Percentiles rank a stretch among this genome's conserved stretches.
Evolutionary conservation across 2,888 invertebrate genomes (phyloP).

Genomic region (Cyclophora albipunctata): DNA sequence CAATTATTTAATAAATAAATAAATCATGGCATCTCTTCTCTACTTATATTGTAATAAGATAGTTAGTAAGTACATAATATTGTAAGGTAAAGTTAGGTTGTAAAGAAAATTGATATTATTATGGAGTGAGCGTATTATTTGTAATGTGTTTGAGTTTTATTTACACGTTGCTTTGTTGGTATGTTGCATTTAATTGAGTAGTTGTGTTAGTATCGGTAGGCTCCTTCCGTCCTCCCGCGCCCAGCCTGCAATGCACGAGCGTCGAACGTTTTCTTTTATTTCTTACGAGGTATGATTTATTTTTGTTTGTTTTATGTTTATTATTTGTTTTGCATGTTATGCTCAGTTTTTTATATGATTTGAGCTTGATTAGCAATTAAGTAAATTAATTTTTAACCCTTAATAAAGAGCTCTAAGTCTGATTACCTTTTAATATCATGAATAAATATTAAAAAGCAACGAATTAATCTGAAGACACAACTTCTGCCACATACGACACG

Average conservation of each 20-base stretch:
- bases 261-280: constrained; percentile 43
- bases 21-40: constrained; percentile 33
- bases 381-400: too few relatives aligned
- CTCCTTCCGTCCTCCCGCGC: constrained; percentile 50
- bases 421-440: too few relatives aligned
- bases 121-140: constrained; percentile 39
- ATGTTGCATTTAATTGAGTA: constrained; percentile 34
- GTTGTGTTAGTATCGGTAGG: constrained; percentile 24
- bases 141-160: constrained; percentile 41
- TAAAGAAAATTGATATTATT: constrained; percentile 55
- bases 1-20: constrained; percentile 18
- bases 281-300: constrained; percentile 60
- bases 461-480: too few relatives aligned
- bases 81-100: constrained; percentile 48
- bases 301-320: constrained; percentile 30
- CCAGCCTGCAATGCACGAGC: constrained; percentile 56
- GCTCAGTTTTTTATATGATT: constrained; percentile 3
- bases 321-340: constrained; percentile 10
- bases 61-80: constrained; percentile 56
- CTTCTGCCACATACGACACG: too few relatives aligned
- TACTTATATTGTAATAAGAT: constrained; percentile 37
- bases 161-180: constrained; percentile 33
- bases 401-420: too few relatives aligned
- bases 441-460: too few relatives aligned
- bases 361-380: too few relatives aligned